A percentile compares a stretch with the other conserved stretches of the same genome.
phyloP scores from a whole-genome alignment of 1,140 invertebrate species.

The Venturia canescens region DNA sequence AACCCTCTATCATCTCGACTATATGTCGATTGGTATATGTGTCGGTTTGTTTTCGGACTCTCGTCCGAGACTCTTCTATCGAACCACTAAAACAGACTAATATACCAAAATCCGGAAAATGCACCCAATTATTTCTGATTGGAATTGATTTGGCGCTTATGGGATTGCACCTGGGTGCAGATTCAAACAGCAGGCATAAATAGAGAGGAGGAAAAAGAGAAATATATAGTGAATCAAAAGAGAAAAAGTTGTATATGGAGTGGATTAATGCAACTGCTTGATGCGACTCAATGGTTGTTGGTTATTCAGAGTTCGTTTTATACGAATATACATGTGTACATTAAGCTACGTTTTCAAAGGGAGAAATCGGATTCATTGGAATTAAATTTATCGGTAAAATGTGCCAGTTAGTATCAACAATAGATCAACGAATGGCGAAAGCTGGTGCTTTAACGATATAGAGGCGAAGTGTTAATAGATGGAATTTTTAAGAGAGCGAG shows the following conservation, averaged over 20 bases:
- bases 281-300: background rate
- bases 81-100: slow-evolving; percentile 20
- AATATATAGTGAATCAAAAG: background rate
- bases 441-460: background rate
- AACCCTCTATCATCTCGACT: background rate
- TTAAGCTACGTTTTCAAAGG: background rate
- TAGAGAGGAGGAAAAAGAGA: background rate
- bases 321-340: background rate
- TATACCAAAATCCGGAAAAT: background rate
- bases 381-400: slow-evolving; percentile 2
- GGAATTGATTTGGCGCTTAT: slow-evolving; percentile 5
- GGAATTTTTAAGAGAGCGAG: background rate
- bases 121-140: slow-evolving; percentile 10
- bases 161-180: background rate
- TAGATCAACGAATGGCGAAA: background rate
- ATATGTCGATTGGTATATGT: background rate
- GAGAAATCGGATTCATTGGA: background rate
- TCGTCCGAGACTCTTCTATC: background rate
- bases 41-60: background rate
- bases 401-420: background rate
- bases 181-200: background rate
- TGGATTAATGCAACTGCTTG: background rate
- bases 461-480: background rate
- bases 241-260: background rate
- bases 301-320: background rate